A percentile compares a stretch with the other conserved stretches of the same genome.
These are phyloP conservation scores for Caradrina clavipalpis DNA, from an alignment of 2,888 invertebrate genomes.

Conservation along the genomic window DNA sequence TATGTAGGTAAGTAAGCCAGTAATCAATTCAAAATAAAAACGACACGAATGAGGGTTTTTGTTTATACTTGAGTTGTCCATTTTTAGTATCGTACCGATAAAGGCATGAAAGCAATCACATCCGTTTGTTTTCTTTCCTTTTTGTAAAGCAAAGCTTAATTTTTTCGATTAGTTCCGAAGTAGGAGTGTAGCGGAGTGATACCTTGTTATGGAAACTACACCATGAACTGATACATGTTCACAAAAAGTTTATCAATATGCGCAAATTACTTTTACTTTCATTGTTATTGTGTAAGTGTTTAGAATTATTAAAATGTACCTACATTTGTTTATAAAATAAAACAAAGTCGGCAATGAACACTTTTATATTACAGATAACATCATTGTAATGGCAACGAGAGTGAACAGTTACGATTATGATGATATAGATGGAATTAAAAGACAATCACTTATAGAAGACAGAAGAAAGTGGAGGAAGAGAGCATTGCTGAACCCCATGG, in stretches of 20 bases:
- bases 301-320: slow-evolving; percentile 31
- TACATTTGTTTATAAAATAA: slow-evolving; percentile 3
- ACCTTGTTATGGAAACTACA: slow-evolving; percentile 60
- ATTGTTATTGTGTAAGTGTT: slow-evolving; percentile 83
- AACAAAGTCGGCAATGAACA: slow-evolving; percentile 35
- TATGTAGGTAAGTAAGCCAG: slow-evolving; percentile 11
- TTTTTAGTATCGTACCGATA: slow-evolving; percentile 71
- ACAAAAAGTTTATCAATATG: slow-evolving; percentile 73
- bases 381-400: slow-evolving; percentile 76
- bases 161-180: slow-evolving; percentile 71
- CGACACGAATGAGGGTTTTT: slow-evolving; percentile 24
- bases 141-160: slow-evolving; percentile 71
- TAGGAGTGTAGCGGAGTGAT: slow-evolving; percentile 70
- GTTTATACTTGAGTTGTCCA: slow-evolving; percentile 46
- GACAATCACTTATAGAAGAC: slow-evolving; percentile 79
- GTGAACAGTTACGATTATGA: slow-evolving; percentile 81
- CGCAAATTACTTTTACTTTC: slow-evolving; percentile 82
- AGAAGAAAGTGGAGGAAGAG: slow-evolving; percentile 85
- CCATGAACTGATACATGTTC: slow-evolving; percentile 55
- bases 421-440: slow-evolving; percentile 77
- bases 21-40: slow-evolving; percentile 12
- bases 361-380: slow-evolving; percentile 78
- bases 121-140: slow-evolving; percentile 69
- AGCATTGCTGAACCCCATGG: slow-evolving; percentile 73
- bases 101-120: slow-evolving; percentile 71